These are phyloP conservation scores for Catharus minimus DNA, from an alignment of 2,113 vertebrate genomes.

Conservation along the genomic window DNA sequence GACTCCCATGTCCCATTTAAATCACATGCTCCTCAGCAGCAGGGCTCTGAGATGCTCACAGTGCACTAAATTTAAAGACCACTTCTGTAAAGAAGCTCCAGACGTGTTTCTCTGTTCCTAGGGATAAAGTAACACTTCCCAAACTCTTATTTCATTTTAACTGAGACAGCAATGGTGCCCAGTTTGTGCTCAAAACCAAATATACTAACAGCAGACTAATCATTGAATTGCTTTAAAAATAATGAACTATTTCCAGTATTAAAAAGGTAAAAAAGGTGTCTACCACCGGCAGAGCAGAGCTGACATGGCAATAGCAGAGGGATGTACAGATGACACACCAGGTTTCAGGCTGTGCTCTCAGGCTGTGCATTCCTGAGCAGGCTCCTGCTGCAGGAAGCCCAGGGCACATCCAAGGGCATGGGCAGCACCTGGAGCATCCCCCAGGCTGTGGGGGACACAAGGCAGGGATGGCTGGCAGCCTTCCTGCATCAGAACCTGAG, in stretches of 20 bases:
- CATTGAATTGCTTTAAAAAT: background rate
- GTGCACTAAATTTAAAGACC: background rate
- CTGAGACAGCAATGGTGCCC: rapidly evolving
- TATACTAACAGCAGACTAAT: background rate
- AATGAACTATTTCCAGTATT: background rate
- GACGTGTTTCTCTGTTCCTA: background rate
- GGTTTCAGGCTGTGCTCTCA: rapidly evolving
- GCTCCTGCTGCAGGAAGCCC: background rate
- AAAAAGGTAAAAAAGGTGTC: background rate
- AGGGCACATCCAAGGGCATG: rapidly evolving
- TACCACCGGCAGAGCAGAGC: background rate
- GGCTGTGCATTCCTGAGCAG: rapidly evolving
- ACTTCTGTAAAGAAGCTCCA: background rate
- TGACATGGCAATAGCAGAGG: background rate
- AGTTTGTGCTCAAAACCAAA: background rate
- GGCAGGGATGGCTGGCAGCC: background rate
- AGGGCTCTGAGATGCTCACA: background rate
- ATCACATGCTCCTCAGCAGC: background rate
- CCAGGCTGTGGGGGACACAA: background rate
- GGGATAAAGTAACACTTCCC: background rate
- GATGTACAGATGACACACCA: background rate
- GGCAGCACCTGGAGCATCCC: background rate
- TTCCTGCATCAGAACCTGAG: background rate
- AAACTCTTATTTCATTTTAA: background rate
- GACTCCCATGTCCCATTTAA: background rate